Percentiles rank a stretch among this genome's conserved stretches.
Evolutionary conservation across 2,888 invertebrate genomes (phyloP).

Genomic region (Geophilus truncorum): DNA sequence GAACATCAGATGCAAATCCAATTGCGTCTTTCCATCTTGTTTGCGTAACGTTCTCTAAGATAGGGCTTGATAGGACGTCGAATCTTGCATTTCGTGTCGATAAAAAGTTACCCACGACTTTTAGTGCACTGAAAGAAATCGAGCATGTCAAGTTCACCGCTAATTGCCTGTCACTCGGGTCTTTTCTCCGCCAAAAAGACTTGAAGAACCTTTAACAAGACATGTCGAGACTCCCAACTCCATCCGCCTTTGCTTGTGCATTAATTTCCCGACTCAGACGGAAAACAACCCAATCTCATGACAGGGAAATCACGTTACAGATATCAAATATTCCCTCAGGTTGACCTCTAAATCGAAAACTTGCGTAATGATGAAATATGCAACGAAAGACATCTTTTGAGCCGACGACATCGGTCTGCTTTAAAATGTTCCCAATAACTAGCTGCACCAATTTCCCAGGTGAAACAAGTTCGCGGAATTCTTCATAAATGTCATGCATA

Average conservation of each 20-base stretch:
- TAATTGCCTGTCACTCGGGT: constrained; percentile 21
- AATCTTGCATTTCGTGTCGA: background rate
- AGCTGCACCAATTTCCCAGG: too few species aligned
- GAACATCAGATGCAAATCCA: background rate
- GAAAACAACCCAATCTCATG: background rate
- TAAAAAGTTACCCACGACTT: background rate
- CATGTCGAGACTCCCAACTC: background rate
- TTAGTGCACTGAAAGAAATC: background rate
- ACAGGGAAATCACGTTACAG: too few species aligned
- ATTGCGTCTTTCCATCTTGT: background rate
- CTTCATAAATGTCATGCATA: too few species aligned
- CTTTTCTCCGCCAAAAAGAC: background rate
- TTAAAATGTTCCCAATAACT: too few species aligned
- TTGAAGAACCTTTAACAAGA: constrained; percentile 11
- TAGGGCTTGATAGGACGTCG: background rate
- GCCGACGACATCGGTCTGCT: too few species aligned
- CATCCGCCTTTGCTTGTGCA: constrained; percentile 3
- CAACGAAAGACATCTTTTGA: background rate
- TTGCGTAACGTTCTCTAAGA: background rate
- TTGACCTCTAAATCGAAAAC: too few species aligned
- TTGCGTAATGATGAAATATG: background rate
- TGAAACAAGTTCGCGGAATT: too few species aligned
- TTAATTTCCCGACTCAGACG: background rate
- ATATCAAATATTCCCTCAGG: too few species aligned
- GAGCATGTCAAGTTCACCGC: constrained; percentile 18